Evolutionary conservation across 2,797 vertebrate species (phyloP).

Genomic region (Zalophus californianus): DNA sequence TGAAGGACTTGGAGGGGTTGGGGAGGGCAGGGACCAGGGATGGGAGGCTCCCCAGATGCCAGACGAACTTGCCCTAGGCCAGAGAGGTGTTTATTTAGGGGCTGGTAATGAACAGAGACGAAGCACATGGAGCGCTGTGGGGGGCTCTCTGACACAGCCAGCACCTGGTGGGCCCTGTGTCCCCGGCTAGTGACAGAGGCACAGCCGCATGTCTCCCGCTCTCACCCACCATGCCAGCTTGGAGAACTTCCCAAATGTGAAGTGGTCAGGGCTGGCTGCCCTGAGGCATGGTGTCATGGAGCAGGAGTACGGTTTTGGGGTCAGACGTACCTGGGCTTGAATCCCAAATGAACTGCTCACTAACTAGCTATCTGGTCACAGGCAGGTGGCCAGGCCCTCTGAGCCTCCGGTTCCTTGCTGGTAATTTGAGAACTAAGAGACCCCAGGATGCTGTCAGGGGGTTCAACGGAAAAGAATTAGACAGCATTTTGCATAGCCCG

Average conservation of each 20-base stretch:
- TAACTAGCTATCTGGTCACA: neutral
- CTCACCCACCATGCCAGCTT: rapidly evolving
- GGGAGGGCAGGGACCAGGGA: too few species aligned
- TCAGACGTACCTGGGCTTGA: neutral
- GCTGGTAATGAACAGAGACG: neutral
- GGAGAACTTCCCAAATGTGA: neutral
- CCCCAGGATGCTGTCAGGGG: neutral
- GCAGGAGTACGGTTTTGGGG: neutral
- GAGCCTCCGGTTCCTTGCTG: neutral
- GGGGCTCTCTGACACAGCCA: neutral
- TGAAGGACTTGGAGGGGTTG: neutral
- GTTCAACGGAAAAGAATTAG: neutral
- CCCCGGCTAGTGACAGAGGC: neutral
- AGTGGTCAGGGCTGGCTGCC: neutral
- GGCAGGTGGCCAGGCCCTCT: neutral
- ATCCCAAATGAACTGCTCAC: neutral
- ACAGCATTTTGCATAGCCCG: neutral
- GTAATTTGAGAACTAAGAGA: neutral
- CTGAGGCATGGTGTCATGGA: neutral
- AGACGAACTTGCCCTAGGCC: neutral
- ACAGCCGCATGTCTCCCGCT: neutral
- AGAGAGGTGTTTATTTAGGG: neutral
- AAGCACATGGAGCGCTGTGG: neutral
- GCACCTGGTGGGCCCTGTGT: neutral
- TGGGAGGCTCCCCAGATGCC: neutral